Percentiles rank a stretch among this genome's conserved stretches.
Conservation (phyloP, 2,888 invertebrate species). For the Mimumesa dahlbomi region DNA sequence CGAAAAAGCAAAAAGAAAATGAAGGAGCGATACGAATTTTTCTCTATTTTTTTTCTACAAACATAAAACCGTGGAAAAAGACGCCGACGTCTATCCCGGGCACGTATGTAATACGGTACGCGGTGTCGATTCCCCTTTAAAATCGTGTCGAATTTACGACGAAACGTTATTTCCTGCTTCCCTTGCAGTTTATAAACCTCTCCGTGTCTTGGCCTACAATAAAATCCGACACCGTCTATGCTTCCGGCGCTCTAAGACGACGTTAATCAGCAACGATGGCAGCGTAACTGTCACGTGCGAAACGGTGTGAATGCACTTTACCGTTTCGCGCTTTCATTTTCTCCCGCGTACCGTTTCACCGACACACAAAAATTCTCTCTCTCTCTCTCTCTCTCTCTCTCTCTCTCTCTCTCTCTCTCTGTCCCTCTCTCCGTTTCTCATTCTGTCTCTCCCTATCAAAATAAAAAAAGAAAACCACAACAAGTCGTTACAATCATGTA, state of each 20-base stretch:
- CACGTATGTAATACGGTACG: conserved; percentile 30
- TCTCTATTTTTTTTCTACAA: no score
- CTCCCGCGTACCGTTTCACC: conserved; percentile 2
- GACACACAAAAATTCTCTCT: no score
- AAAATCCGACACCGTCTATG: conserved; percentile 58
- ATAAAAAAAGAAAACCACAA: no score
- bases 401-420: no score
- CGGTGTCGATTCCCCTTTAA: conserved; percentile 32
- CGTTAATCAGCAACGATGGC: conserved; percentile 51
- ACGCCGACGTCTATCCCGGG: neutral
- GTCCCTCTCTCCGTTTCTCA: no score
- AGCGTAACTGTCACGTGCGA: conserved; percentile 54
- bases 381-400: no score
- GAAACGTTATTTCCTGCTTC: conserved; percentile 52
- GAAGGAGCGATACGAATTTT: neutral
- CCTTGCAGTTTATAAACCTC: conserved; percentile 32
- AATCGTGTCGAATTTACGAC: conserved; percentile 40
- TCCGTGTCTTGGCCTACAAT: conserved; percentile 48
- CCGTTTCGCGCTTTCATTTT: conserved; percentile 5
- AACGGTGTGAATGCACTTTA: conserved; percentile 52
- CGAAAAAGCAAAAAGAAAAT: neutral
- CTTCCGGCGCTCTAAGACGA: conserved; percentile 59
- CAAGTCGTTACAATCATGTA: no score
- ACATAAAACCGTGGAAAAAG: neutral
- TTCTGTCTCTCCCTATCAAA: no score